Percentiles rank a stretch among this genome's conserved stretches.
Evolutionary conservation across 2,113 vertebrate genomes (phyloP).

Genomic region (Passer domesticus): DNA sequence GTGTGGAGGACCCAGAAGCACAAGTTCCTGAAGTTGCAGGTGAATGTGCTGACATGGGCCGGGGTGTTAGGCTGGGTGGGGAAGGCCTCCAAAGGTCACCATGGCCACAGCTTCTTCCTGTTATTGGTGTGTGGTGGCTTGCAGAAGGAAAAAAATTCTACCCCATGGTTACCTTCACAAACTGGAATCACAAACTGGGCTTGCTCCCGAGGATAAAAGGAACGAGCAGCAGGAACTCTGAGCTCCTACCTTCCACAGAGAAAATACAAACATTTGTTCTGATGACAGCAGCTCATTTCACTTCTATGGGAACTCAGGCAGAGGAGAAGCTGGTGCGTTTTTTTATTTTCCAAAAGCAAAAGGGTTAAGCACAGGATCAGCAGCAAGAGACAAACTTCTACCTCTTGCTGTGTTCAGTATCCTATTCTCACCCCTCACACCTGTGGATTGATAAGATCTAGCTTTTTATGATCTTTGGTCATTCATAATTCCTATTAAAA

Average conservation of each 20-base stretch:
- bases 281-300: not conserved
- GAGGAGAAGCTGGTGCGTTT: not conserved
- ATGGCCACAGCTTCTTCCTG: not conserved
- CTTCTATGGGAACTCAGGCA: not conserved
- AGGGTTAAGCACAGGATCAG: not conserved
- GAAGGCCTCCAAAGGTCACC: not conserved
- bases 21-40: not conserved
- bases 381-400: not conserved
- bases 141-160: not conserved
- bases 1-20: fast-evolving
- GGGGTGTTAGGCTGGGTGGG: not conserved
- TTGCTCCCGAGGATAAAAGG: not conserved
- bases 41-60: fast-evolving
- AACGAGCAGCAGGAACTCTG: not conserved
- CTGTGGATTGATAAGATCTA: not conserved
- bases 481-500: not conserved
- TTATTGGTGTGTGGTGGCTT: not conserved
- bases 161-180: not conserved
- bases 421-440: not conserved
- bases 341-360: not conserved
- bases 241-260: not conserved
- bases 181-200: not conserved
- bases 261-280: not conserved
- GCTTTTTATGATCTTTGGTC: not conserved
- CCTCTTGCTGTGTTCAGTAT: not conserved